Base-by-base conservation (phyloP, 2,888 invertebrate species). In the Oscheius sp. region DNA sequence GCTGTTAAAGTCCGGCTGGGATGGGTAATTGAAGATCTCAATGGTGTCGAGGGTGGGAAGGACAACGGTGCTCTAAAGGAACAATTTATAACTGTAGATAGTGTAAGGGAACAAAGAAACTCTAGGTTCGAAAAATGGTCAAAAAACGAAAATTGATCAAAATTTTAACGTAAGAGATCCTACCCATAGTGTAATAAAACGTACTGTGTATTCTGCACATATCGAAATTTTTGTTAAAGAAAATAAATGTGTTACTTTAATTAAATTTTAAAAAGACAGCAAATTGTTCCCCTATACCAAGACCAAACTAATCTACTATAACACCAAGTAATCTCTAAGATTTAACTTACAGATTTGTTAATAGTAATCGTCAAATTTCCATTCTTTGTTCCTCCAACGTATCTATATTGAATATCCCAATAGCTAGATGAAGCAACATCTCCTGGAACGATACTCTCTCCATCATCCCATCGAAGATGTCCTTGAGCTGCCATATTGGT, bases 401-500 rank as follows among this genome's bases (percentile, higher is more conserved):
- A 66, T 22, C 2, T 24, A 32, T 66, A 66, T 4, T 28, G 54
- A 38, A 66, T 28, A 24, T 66, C 30, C 66, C 66, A 66, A 14
- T 30, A 66, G 9, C 22, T 26, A 20, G 45, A 45, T 2, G 45
- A 33, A 0, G 26, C 20, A 8, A 59, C 49, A 54, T 54, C 54
- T 54, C 54, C 54, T 12, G 20, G 41, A 9, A 81, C 73, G 24
- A 80, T 70, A 2, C 73, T 72, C 47, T 82, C 82, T 6, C 84
- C 84, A 54, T 84, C 83, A 57, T 84, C 84, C 84, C 83, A 84
- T 50, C 67, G 79, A 41, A 84, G 66, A n/a, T 12, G 12, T 54
- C 68, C 68, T 6, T 9, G 22, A 17, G 68, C 68, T 8, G 9
- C n/a, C 2, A 17, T 20, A 17, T 24, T 33, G 4, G 20, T 38